Evolutionary conservation across 2,888 invertebrate species (phyloP).

Genomic region (Teleogryllus oceanicus): DNA sequence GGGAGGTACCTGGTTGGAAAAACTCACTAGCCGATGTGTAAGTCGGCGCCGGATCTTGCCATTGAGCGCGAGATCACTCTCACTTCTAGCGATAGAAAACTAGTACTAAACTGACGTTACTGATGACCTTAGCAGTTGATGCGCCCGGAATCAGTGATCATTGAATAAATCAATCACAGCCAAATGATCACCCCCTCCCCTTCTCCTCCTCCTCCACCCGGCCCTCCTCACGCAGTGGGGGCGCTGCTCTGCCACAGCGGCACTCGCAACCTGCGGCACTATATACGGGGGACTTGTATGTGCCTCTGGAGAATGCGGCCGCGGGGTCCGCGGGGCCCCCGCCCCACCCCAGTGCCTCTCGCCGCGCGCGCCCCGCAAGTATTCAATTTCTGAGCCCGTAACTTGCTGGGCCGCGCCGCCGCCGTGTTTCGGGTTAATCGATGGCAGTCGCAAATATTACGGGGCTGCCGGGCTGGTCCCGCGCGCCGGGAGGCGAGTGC

Average conservation of each 20-base stretch:
- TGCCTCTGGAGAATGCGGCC: slow-evolving; percentile 6
- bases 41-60: too few relatives aligned
- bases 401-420: not conserved
- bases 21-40: too few relatives aligned
- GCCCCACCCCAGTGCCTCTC: not conserved
- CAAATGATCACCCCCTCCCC: not conserved
- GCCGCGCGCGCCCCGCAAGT: not conserved
- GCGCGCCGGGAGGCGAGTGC: too few relatives aligned
- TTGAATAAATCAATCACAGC: too few relatives aligned
- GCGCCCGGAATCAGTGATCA: too few relatives aligned
- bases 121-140: too few relatives aligned
- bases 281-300: not conserved
- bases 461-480: not conserved
- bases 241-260: not conserved
- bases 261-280: not conserved
- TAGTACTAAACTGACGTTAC: too few relatives aligned
- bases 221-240: not conserved
- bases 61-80: too few relatives aligned
- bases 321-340: not conserved
- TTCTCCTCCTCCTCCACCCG: not conserved
- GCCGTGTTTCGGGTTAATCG: slow-evolving; percentile 9
- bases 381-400: slow-evolving; percentile 18
- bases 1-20: too few relatives aligned
- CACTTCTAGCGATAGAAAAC: too few relatives aligned
- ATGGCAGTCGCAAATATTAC: slow-evolving; percentile 11